phyloP scores from a whole-genome alignment of 2,113 vertebrate genomes.

The Cololabis saira region DNA sequence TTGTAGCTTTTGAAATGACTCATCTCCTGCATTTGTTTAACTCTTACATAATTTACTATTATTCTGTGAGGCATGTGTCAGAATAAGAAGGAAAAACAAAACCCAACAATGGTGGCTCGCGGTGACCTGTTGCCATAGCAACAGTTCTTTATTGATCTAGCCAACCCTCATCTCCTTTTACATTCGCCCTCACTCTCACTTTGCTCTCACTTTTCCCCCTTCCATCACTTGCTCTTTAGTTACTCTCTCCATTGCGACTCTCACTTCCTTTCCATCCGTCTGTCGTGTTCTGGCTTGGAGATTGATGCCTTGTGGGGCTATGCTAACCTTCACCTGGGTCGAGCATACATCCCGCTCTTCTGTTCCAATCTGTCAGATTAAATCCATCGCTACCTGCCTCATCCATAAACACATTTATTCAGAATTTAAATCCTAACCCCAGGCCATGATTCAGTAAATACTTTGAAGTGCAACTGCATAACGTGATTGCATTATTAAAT shows the following conservation, averaged over 20 bases:
- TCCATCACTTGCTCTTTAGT: conserved; percentile 64
- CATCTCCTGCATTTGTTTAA: conserved; percentile 32
- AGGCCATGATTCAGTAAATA: conserved; percentile 74
- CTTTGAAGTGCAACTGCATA: conserved; percentile 78
- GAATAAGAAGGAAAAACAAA: conserved; percentile 28
- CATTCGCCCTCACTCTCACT: conserved; percentile 61
- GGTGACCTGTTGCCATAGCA: conserved; percentile 78
- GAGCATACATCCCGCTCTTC: conserved; percentile 60
- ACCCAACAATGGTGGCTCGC: conserved; percentile 68
- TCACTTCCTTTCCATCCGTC: conserved; percentile 59
- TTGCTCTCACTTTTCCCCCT: conserved; percentile 43
- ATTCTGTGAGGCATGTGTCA: conserved; percentile 16
- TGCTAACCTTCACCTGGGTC: conserved; percentile 76
- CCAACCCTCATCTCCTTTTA: conserved; percentile 64
- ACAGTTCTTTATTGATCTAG: conserved; percentile 76
- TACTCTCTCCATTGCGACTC: conserved; percentile 47
- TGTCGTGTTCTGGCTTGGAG: conserved; percentile 62
- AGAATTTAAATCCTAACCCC: conserved; percentile 76
- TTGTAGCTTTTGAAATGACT: conserved; percentile 38
- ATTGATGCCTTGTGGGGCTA: conserved; percentile 69
- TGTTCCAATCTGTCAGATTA: conserved; percentile 78
- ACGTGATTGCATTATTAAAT: conserved; percentile 78
- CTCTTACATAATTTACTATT: conserved; percentile 23
- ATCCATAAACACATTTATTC: conserved; percentile 79
- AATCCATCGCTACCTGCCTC: conserved; percentile 72